A percentile compares a stretch with the other conserved stretches of the same genome.
Conservation (phyloP, 1,140 invertebrate species). For the Frieseomelitta varia region DNA sequence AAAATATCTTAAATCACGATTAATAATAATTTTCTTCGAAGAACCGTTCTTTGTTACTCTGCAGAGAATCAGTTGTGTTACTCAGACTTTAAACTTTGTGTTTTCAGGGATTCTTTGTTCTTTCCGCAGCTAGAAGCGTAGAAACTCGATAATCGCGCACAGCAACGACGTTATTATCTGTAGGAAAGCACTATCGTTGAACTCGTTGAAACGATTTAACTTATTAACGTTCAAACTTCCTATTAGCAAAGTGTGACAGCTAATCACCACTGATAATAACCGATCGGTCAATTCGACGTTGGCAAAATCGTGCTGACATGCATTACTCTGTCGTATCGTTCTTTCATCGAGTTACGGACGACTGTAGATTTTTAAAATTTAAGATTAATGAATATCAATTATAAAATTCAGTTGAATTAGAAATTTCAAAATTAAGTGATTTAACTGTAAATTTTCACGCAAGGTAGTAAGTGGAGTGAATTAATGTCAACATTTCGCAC, state of each 20-base stretch:
- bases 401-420: too few species aligned
- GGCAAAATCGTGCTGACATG: neutral
- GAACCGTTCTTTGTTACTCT: neutral
- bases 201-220: neutral
- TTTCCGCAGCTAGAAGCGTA: neutral
- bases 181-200: neutral
- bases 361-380: too few species aligned
- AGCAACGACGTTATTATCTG: neutral
- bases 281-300: neutral
- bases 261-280: neutral
- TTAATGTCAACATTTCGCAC: neutral
- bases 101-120: neutral
- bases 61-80: neutral
- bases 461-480: too few species aligned
- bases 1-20: neutral
- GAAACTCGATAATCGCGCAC: neutral
- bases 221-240: neutral
- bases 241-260: neutral
- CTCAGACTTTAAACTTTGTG: neutral
- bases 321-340: too few species aligned
- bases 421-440: too few species aligned
- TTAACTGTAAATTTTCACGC: too few species aligned
- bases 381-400: too few species aligned
- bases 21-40: neutral
- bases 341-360: too few species aligned